Evolutionary conservation across 1,140 invertebrate species (phyloP).

Genomic region (Formica selysi): DNA sequence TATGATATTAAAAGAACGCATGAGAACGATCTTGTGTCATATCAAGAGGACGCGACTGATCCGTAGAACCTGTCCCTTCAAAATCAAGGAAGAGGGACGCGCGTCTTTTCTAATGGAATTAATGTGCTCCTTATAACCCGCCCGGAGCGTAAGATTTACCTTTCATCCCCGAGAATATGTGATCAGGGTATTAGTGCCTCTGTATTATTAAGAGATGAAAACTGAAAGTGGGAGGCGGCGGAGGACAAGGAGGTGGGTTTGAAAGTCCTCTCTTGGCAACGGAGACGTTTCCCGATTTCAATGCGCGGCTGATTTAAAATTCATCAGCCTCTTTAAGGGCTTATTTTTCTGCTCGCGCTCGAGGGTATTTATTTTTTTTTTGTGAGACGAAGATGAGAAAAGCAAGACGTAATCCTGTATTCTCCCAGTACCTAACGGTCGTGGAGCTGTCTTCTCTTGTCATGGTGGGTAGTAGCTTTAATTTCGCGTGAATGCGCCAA

Average conservation of each 20-base stretch:
- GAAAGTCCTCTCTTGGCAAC: constrained; percentile 84
- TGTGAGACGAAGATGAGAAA: constrained; percentile 67
- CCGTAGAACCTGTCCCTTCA: constrained; percentile 50
- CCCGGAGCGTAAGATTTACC: constrained; percentile 81
- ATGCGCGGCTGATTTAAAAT: constrained; percentile 86
- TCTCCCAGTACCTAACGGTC: constrained; percentile 59
- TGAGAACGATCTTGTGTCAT: constrained; percentile 55
- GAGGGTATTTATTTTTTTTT: constrained; percentile 84
- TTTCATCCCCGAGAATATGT: constrained; percentile 85
- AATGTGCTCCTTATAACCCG: constrained; percentile 83
- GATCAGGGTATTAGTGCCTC: constrained; percentile 85
- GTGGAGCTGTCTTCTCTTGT: constrained; percentile 68
- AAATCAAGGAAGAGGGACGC: constrained; percentile 43
- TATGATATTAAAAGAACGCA: constrained; percentile 24
- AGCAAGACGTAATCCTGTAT: constrained; percentile 75
- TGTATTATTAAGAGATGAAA: constrained; percentile 85
- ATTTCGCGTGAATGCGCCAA: constrained; percentile 68
- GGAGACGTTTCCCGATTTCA: constrained; percentile 84
- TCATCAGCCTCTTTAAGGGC: constrained; percentile 86
- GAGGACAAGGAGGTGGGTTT: constrained; percentile 62
- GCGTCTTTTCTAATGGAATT: constrained; percentile 79
- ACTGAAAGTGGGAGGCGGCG: constrained; percentile 78
- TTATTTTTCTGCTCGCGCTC: constrained; percentile 85
- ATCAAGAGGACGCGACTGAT: constrained; percentile 25
- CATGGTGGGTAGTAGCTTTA: constrained; percentile 64